A percentile compares a stretch with the other conserved stretches of the same genome.
Conservation (phyloP, 2,797 vertebrate species). For the Echiichthys vipera region DNA sequence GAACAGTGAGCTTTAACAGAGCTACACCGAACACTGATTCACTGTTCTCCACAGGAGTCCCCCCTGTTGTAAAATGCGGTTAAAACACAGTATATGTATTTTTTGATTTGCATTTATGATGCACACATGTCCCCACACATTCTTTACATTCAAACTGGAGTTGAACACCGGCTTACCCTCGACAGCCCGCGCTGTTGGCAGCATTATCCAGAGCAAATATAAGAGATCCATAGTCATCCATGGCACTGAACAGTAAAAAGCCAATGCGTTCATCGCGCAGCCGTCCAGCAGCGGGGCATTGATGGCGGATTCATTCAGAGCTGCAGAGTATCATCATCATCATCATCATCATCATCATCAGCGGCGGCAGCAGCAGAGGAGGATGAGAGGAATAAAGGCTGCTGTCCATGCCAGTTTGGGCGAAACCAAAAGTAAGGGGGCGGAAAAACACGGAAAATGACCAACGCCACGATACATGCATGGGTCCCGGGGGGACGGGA, state of each 20-base stretch:
- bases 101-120: neutral
- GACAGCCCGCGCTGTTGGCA: conserved; percentile 75
- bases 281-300: conserved; percentile 64
- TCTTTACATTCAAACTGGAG: neutral
- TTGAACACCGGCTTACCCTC: conserved; percentile 76
- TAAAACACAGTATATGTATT: neutral
- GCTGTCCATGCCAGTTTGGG: conserved; percentile 64
- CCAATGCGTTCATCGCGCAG: conserved; percentile 67
- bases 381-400: conserved; percentile 50
- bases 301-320: conserved; percentile 59
- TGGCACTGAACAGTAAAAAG: conserved; percentile 54
- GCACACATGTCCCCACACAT: neutral
- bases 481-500: too few relatives aligned
- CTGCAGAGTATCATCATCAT: conserved; percentile 39
- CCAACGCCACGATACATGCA: too few relatives aligned
- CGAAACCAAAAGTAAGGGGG: conserved; percentile 76
- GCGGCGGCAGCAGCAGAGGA: conserved; percentile 12
- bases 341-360: neutral
- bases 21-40: too few relatives aligned
- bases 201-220: conserved; percentile 59
- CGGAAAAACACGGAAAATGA: conserved; percentile 11
- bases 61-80: neutral
- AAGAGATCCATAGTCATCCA: conserved; percentile 78
- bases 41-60: neutral
- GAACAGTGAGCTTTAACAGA: neutral